phyloP scores from a whole-genome alignment of 2,888 invertebrate species.

The Entomobrya multifasciata region DNA sequence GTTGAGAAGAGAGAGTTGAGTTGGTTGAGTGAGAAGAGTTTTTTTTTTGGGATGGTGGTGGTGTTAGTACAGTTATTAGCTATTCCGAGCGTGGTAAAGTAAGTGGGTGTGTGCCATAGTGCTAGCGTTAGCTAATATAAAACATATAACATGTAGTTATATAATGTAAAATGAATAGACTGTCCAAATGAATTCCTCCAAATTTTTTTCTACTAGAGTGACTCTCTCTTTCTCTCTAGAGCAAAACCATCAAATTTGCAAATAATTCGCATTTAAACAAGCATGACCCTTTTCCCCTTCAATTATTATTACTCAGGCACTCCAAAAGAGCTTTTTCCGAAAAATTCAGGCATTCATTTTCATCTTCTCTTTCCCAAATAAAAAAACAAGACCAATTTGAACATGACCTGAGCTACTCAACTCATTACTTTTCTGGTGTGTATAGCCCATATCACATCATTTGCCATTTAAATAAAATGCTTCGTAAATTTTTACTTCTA shows the following conservation, averaged over 20 bases:
- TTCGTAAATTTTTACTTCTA: slow-evolving; percentile 29
- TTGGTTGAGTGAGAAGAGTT: neutral
- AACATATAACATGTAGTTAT: neutral
- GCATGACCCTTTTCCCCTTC: slow-evolving; percentile 32
- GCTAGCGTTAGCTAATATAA: slow-evolving; percentile 3
- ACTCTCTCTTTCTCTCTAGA: slow-evolving; percentile 1
- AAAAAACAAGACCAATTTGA: slow-evolving; percentile 15
- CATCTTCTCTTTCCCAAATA: neutral
- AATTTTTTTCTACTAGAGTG: no score
- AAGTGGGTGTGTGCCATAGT: slow-evolving; percentile 45
- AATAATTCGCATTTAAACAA: slow-evolving; percentile 43
- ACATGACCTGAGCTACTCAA: neutral
- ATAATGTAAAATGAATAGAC: neutral
- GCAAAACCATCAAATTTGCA: slow-evolving; percentile 38
- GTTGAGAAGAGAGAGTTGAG: neutral
- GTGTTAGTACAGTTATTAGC: slow-evolving; percentile 13
- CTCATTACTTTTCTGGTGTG: slow-evolving; percentile 8
- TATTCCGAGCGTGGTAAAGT: slow-evolving; percentile 48
- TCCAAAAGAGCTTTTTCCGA: neutral
- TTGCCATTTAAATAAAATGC: slow-evolving; percentile 30
- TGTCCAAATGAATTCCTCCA: neutral
- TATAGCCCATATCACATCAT: neutral
- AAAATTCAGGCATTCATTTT: no score
- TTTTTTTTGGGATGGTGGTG: neutral
- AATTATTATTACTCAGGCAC: slow-evolving; percentile 16